Conservation (phyloP, 2,888 invertebrate genomes). For the Glyphotaelius pellucidus region DNA sequence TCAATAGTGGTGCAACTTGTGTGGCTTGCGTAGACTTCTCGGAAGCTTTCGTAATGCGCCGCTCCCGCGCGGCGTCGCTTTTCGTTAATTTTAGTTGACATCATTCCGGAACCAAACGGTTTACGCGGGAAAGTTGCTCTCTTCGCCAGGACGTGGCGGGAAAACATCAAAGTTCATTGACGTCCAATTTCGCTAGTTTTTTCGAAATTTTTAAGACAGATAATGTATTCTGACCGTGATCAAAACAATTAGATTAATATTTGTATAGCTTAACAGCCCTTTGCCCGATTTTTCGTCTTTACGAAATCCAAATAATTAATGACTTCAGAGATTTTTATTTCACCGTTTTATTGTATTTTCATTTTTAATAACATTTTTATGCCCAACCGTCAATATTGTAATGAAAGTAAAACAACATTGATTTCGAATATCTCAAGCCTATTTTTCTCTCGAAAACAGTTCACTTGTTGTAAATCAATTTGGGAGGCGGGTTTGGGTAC, state of each 20-base stretch:
- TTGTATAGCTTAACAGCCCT: neutral
- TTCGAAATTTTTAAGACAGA: neutral
- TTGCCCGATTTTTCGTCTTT: neutral
- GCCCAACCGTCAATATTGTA: neutral
- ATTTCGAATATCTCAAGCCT: neutral
- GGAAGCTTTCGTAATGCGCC: neutral
- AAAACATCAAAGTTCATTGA: neutral
- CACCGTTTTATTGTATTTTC: no score
- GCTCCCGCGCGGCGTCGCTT: neutral
- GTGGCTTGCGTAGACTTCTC: neutral
- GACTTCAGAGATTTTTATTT: no score
- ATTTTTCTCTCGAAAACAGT: neutral
- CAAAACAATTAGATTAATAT: neutral
- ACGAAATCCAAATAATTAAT: neutral
- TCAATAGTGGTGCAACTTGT: neutral
- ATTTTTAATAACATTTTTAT: no score
- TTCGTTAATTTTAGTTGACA: slow-evolving; percentile 23
- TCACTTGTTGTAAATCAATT: no score
- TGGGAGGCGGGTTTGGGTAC: no score
- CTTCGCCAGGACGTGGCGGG: neutral
- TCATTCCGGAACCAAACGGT: slow-evolving; percentile 9
- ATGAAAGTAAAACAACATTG: neutral
- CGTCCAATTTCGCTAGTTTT: neutral
- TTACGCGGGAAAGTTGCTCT: neutral
- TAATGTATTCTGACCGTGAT: neutral